phyloP scores from a whole-genome alignment of 2,113 vertebrate genomes.

The Cynocephalus volans region DNA sequence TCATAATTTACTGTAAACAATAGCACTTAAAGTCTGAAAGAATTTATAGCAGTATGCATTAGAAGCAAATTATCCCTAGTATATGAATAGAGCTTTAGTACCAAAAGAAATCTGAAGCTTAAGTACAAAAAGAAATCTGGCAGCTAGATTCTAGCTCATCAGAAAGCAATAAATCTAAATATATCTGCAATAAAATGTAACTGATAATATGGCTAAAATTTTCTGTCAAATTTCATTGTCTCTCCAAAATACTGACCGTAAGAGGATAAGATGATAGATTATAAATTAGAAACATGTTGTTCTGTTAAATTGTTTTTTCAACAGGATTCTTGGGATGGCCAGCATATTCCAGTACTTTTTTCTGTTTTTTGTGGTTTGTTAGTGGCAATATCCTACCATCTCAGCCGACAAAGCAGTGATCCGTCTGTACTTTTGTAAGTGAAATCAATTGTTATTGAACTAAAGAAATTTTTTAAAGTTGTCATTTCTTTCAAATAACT shows the following conservation, averaged over 20 bases:
- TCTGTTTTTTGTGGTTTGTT: constrained; percentile 98
- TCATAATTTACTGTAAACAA: not conserved
- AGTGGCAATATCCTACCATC: constrained; percentile 98
- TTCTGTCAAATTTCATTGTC: constrained; percentile 58
- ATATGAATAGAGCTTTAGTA: not conserved
- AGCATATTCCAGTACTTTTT: constrained; percentile 99
- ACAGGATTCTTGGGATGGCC: constrained; percentile 98
- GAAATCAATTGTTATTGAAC: not conserved
- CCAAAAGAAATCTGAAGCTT: not conserved
- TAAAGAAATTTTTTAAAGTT: constrained; percentile 46
- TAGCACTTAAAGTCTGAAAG: not conserved
- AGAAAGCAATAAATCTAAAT: constrained; percentile 23
- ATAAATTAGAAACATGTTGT: not conserved
- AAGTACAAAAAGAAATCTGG: not conserved
- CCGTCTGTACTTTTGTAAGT: constrained; percentile 98
- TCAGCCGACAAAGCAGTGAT: constrained; percentile 98
- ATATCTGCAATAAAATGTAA: constrained; percentile 45
- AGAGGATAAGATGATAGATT: not conserved
- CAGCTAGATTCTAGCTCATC: not conserved
- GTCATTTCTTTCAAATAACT: constrained; percentile 38
- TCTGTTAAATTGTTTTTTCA: constrained; percentile 66
- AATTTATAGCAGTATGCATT: not conserved
- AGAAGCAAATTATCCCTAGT: not conserved
- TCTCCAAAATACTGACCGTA: not conserved
- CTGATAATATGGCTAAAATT: not conserved